phyloP scores from a whole-genome alignment of 2,113 vertebrate genomes.

The Myotis davidii region DNA sequence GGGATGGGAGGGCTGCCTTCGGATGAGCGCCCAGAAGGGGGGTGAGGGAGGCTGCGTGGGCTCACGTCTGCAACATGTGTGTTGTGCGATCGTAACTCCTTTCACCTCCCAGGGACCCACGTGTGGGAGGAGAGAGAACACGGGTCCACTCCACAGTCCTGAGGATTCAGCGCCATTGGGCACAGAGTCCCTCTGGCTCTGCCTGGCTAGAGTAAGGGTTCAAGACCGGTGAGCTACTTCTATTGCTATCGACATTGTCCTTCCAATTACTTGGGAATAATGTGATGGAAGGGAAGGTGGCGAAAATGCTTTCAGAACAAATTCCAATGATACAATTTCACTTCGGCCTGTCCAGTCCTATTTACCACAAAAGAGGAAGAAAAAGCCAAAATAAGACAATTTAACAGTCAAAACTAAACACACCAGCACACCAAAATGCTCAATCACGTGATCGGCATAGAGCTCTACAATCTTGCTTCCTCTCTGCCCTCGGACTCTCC shows the following conservation, averaged over 20 bases:
- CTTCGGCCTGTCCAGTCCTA: neutral
- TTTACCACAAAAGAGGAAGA: neutral
- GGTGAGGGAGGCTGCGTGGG: no score
- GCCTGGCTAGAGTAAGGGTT: neutral
- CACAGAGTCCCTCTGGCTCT: neutral
- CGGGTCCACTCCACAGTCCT: neutral
- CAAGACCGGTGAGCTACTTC: neutral
- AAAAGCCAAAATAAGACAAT: neutral
- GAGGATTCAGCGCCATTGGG: neutral
- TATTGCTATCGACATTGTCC: neutral
- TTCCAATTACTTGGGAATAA: neutral
- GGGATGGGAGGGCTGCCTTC: no score
- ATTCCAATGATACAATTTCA: constrained; percentile 12
- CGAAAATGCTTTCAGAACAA: constrained; percentile 11
- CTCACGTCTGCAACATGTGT: no score
- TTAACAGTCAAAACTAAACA: neutral
- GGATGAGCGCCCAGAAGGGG: no score
- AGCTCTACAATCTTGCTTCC: neutral
- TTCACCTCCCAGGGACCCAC: no score
- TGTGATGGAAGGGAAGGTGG: neutral
- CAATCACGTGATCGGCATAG: neutral
- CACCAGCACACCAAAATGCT: neutral
- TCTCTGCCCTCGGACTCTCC: neutral
- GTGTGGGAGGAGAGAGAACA: no score
- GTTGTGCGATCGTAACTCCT: no score